Evolutionary conservation across 2,113 vertebrate genomes (phyloP).

Genomic region (Chloebia gouldiae): DNA sequence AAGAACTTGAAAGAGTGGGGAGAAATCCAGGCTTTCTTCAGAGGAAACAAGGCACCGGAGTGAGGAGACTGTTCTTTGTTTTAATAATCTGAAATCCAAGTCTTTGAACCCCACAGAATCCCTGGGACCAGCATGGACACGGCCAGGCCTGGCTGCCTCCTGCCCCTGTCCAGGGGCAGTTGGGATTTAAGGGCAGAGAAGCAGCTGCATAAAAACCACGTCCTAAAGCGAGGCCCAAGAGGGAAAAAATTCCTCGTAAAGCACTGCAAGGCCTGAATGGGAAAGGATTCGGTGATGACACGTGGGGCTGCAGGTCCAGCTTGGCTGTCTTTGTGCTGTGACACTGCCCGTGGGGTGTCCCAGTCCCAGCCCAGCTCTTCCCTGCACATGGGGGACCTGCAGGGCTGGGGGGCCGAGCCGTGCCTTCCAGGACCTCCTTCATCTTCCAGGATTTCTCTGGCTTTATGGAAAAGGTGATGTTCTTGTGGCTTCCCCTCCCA

Average conservation of each 20-base stretch:
- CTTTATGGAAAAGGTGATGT: background rate
- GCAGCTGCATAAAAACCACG: background rate
- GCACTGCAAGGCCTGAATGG: background rate
- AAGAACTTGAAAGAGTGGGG: background rate
- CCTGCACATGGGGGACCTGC: background rate
- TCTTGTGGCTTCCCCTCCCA: rapidly evolving
- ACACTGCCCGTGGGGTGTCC: rapidly evolving
- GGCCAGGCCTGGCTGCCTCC: background rate
- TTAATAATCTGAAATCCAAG: background rate
- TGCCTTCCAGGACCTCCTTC: background rate
- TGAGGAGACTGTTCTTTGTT: background rate
- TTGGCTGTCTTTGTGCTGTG: rapidly evolving
- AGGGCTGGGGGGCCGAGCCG: background rate
- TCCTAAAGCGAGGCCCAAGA: background rate
- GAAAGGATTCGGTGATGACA: background rate
- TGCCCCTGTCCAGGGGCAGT: background rate
- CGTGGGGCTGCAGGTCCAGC: background rate
- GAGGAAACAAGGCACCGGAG: background rate
- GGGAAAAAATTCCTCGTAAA: background rate
- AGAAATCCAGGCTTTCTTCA: background rate
- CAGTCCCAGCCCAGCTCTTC: background rate
- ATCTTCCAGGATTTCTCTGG: background rate
- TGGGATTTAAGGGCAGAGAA: background rate
- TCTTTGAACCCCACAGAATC: background rate
- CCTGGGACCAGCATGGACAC: rapidly evolving